Percentiles rank a stretch among this genome's conserved stretches.
These are phyloP conservation scores for Panthera tigris DNA, from an alignment of 2,113 vertebrate genomes.

Conservation along the genomic window DNA sequence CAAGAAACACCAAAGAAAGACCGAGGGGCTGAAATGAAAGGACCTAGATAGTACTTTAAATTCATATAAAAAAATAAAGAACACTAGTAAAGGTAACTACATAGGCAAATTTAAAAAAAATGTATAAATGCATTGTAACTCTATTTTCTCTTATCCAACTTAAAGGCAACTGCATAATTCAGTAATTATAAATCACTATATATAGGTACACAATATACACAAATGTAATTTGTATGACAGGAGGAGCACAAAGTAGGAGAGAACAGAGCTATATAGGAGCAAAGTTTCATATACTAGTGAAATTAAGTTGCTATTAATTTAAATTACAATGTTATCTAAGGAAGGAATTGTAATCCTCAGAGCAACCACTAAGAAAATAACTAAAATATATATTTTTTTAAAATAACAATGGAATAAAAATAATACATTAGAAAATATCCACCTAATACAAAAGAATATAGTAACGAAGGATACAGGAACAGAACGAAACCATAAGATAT, in stretches of 20 bases:
- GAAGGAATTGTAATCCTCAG: too few relatives aligned
- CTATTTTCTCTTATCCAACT: background rate
- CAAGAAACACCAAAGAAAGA: background rate
- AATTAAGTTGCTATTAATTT: too few relatives aligned
- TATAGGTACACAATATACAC: background rate
- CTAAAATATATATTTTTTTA: too few relatives aligned
- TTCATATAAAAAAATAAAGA: background rate
- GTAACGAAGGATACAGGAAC: background rate
- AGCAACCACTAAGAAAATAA: too few relatives aligned
- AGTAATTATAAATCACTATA: background rate
- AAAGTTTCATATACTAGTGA: background rate
- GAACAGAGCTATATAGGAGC: background rate
- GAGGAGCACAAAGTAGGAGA: background rate
- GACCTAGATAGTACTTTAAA: background rate
- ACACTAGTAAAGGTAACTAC: background rate
- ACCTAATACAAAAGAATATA: background rate
- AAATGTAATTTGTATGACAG: background rate
- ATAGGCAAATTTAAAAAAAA: background rate
- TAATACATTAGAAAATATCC: too few relatives aligned
- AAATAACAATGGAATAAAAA: too few relatives aligned
- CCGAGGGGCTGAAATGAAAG: background rate
- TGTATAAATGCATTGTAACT: background rate
- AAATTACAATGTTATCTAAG: too few relatives aligned
- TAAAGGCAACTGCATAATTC: background rate
- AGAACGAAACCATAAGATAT: background rate